phyloP scores from a whole-genome alignment of 2,797 vertebrate species.

The Philypnodon macrostomus region DNA sequence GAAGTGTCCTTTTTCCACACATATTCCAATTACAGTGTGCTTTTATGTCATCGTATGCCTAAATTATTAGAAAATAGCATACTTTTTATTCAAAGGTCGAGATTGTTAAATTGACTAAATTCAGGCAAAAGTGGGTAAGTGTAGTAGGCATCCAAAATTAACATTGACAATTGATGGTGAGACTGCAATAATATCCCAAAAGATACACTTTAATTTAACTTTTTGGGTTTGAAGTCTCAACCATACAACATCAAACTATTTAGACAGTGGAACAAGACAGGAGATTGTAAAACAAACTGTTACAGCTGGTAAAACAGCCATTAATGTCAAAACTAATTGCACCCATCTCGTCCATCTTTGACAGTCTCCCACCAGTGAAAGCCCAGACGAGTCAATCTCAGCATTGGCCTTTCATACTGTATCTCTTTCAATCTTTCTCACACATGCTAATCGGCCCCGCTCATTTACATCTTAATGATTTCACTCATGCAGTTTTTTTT shows the following conservation, averaged over 20 bases:
- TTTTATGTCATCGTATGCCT: too few species aligned
- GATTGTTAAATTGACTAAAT: too few species aligned
- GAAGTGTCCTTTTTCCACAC: too few species aligned
- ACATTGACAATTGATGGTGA: neutral
- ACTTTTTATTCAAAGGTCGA: too few species aligned
- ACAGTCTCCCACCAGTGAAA: constrained; percentile 55
- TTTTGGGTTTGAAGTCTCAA: neutral
- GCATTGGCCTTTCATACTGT: constrained; percentile 63
- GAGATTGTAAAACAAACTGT: constrained; percentile 53
- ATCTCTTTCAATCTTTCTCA: constrained; percentile 69
- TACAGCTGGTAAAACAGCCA: constrained; percentile 45
- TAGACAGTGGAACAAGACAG: constrained; percentile 26
- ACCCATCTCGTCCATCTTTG: constrained; percentile 41
- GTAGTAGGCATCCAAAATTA: neutral
- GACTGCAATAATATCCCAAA: neutral
- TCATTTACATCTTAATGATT: constrained; percentile 91
- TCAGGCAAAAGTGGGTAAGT: too few species aligned
- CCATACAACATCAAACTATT: constrained; percentile 27
- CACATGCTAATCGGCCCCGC: constrained; percentile 80
- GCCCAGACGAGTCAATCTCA: constrained; percentile 62
- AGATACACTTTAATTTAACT: constrained; percentile 5
- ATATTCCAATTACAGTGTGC: too few species aligned
- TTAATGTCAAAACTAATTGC: constrained; percentile 65
- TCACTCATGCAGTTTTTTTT: constrained; percentile 48
- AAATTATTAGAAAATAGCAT: too few species aligned